Percentiles rank a stretch among this genome's conserved stretches.
Conservation (phyloP, 1,140 invertebrate species). For the Leptinotarsa lineolata region DNA sequence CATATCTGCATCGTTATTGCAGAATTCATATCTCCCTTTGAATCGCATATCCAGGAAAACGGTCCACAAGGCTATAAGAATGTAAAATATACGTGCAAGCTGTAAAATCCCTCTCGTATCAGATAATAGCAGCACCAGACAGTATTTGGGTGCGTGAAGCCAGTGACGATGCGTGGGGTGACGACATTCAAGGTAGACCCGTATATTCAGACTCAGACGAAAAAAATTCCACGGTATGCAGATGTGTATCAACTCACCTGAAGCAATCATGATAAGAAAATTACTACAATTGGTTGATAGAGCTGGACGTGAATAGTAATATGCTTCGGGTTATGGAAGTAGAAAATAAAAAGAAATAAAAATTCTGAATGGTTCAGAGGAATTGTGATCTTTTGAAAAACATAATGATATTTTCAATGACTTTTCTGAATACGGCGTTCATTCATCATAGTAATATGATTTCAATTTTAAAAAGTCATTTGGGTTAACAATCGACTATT, state of each 20-base stretch:
- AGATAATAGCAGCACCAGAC: background rate
- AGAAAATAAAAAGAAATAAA: too few relatives aligned
- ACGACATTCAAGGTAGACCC: background rate
- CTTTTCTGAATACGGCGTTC: too few relatives aligned
- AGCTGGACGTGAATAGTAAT: too few relatives aligned
- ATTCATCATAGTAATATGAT: too few relatives aligned
- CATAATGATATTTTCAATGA: too few relatives aligned
- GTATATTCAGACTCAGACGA: background rate
- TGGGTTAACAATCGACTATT: too few relatives aligned
- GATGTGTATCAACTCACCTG: conserved; percentile 2
- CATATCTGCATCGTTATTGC: conserved; percentile 1
- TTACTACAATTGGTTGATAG: background rate
- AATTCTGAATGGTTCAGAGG: too few relatives aligned
- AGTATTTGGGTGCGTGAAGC: background rate
- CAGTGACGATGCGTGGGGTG: conserved; percentile 8
- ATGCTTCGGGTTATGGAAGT: too few relatives aligned
- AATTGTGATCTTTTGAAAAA: too few relatives aligned
- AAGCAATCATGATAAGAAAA: background rate
- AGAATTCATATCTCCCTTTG: background rate
- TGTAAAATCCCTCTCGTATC: background rate
- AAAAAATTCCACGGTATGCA: background rate
- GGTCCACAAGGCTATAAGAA: conserved; percentile 7
- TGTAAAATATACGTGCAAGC: conserved; percentile 9
- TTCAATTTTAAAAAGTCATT: too few relatives aligned
- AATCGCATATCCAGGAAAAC: background rate